Conservation (phyloP, 2,797 vertebrate genomes). For the Epinephelus malabaricus region DNA sequence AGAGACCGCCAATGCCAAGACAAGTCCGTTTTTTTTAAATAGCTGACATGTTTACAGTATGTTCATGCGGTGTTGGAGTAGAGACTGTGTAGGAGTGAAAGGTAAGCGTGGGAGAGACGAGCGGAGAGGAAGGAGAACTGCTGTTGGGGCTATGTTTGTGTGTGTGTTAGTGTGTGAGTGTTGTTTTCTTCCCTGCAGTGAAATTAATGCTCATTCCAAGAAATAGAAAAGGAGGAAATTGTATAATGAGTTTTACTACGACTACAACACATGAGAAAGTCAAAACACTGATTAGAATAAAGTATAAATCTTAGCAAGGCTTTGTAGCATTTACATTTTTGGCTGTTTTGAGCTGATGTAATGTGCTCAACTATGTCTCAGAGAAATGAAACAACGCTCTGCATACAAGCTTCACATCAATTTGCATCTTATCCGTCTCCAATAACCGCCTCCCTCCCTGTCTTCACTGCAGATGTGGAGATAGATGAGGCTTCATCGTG, state of each 20-base stretch:
- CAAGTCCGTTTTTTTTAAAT: conserved; percentile 1
- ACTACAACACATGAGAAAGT: neutral
- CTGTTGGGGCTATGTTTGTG: conserved; percentile 42
- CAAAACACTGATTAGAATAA: conserved; percentile 20
- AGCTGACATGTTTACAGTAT: conserved; percentile 54
- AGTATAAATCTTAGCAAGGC: neutral
- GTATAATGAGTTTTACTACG: conserved; percentile 15
- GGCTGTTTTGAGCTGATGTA: conserved; percentile 8
- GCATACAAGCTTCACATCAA: conserved; percentile 18
- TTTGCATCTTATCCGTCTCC: conserved; percentile 46
- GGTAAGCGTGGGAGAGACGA: conserved; percentile 62
- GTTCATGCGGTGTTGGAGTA: conserved; percentile 40
- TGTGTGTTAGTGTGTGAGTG: conserved; percentile 8
- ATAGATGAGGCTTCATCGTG: conserved; percentile 59
- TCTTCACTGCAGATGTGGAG: conserved; percentile 59
- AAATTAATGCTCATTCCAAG: conserved; percentile 49
- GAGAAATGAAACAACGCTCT: conserved; percentile 13
- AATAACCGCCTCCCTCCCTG: neutral
- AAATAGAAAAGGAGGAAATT: neutral
- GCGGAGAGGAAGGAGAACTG: conserved; percentile 52
- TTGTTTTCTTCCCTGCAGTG: conserved; percentile 20
- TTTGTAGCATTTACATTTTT: conserved; percentile 13
- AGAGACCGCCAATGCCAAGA: neutral
- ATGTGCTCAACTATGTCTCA: neutral
- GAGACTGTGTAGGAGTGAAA: conserved; percentile 62